A percentile compares a stretch with the other conserved stretches of the same genome.
These are phyloP conservation scores for Bubo scandiacus DNA, from an alignment of 2,113 vertebrate genomes.

Conservation along the genomic window DNA sequence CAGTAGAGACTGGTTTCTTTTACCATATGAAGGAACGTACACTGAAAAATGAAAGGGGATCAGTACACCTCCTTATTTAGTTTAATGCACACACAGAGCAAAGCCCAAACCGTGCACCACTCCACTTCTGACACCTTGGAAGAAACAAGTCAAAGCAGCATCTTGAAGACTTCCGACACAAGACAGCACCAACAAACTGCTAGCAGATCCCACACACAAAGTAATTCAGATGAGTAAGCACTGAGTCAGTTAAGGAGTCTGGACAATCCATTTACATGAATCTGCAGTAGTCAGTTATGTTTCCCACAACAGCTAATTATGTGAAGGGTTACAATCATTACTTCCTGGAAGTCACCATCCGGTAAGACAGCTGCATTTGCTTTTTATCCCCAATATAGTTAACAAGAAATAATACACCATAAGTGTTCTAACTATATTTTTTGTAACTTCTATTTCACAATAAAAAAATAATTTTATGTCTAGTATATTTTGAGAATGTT, in stretches of 20 bases:
- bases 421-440: conserved; percentile 7
- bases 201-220: background rate
- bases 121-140: background rate
- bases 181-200: background rate
- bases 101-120: background rate
- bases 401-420: background rate
- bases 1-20: background rate
- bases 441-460: background rate
- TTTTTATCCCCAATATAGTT: conserved; percentile 5
- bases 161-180: background rate
- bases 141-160: background rate
- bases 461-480: background rate
- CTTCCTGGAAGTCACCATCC: conserved; percentile 55
- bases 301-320: conserved; percentile 46
- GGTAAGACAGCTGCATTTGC: background rate
- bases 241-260: conserved; percentile 8
- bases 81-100: background rate
- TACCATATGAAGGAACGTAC: background rate
- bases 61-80: background rate
- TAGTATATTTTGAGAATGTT: background rate
- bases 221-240: conserved; percentile 34
- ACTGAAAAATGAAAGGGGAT: background rate
- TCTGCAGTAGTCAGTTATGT: background rate
- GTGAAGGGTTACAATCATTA: conserved; percentile 37
- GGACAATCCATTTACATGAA: conserved; percentile 25